Conservation (phyloP, 2,888 invertebrate species). For the Gasteruption jaculator region DNA sequence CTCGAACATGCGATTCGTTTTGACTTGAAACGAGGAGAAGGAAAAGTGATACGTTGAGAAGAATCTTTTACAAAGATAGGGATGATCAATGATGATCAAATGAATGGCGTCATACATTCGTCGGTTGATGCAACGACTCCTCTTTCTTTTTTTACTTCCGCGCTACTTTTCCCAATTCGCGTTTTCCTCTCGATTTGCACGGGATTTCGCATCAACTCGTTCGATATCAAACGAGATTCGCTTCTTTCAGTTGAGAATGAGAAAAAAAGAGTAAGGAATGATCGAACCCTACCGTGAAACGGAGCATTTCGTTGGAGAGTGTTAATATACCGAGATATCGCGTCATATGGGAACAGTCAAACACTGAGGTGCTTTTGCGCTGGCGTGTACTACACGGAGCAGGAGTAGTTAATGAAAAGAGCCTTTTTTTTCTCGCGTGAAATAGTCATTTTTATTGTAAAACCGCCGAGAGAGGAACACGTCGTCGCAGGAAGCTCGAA, state of each 20-base stretch:
- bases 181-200: neutral
- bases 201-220: conserved; percentile 1
- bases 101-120: conserved; percentile 27
- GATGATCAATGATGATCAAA: conserved; percentile 2
- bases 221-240: no score
- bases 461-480: no score
- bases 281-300: neutral
- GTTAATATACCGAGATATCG: no score
- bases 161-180: no score
- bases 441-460: no score
- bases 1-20: no score
- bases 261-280: neutral
- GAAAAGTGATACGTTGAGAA: neutral
- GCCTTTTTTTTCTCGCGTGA: no score
- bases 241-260: conserved; percentile 5
- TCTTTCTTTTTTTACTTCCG: neutral
- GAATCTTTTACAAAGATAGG: conserved; percentile 6
- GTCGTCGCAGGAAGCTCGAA: no score
- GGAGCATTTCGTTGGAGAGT: conserved; percentile 1
- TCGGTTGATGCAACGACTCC: neutral
- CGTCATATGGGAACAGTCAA: conserved; percentile 25
- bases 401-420: conserved; percentile 17
- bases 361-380: conserved; percentile 29
- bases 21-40: no score
- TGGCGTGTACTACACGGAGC: conserved; percentile 24